Conservation (phyloP, 2,888 invertebrate species). For the Octonoba sinensis region DNA sequence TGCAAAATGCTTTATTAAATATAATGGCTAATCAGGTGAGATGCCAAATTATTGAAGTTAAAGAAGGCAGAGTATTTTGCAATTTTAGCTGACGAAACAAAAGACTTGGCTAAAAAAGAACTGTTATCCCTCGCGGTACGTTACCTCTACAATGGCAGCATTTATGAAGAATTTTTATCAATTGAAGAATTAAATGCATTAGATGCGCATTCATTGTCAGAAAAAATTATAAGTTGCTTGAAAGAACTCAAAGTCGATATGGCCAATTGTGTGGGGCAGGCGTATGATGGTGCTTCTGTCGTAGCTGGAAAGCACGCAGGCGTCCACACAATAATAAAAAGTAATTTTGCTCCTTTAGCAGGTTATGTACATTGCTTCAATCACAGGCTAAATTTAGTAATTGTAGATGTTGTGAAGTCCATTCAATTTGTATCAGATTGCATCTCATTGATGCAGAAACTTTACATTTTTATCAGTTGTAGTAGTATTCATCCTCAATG, state of each 20-base stretch:
- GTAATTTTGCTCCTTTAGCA: not conserved
- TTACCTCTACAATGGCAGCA: constrained; percentile 7
- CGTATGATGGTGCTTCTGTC: constrained; percentile 18
- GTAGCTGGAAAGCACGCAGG: constrained; percentile 17
- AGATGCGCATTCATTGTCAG: not conserved
- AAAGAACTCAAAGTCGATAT: not conserved
- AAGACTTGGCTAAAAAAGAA: constrained; percentile 14
- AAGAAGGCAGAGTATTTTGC: constrained; percentile 11
- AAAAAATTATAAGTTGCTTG: not conserved
- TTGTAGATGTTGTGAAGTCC: constrained; percentile 15
- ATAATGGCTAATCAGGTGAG: constrained; percentile 13
- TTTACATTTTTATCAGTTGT: constrained; percentile 11
- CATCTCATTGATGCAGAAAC: constrained; percentile 11
- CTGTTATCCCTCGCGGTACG: not conserved
- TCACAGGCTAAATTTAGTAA: constrained; percentile 23
- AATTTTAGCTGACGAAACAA: constrained; percentile 17
- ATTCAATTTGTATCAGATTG: not conserved
- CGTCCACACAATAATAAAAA: constrained; percentile 6
- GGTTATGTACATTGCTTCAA: constrained; percentile 21
- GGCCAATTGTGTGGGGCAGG: constrained; percentile 16
- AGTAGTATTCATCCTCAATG: constrained; percentile 9
- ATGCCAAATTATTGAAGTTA: not conserved
- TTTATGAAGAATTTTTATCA: constrained; percentile 7
- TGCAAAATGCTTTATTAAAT: constrained; percentile 16
- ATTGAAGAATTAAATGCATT: constrained; percentile 1